These are phyloP conservation scores for Polydrusus cervinus DNA, from an alignment of 2,888 invertebrate genomes.

Conservation along the genomic window DNA sequence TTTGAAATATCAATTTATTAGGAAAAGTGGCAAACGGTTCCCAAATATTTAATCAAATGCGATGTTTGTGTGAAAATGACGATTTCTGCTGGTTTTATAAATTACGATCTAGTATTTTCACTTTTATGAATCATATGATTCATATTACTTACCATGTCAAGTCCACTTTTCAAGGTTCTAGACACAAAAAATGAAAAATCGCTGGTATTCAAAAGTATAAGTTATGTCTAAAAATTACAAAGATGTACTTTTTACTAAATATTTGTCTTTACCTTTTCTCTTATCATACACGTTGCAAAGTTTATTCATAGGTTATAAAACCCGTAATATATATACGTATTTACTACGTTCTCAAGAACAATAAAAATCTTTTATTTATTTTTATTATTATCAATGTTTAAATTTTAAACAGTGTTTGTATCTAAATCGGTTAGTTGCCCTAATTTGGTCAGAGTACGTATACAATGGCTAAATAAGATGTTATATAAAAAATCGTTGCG, in stretches of 20 bases:
- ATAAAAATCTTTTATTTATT: background rate
- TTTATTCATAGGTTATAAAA: conserved; percentile 8
- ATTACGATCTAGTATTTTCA: too few species aligned
- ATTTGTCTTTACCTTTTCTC: conserved; percentile 15
- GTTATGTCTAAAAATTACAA: background rate
- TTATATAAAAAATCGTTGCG: too few species aligned
- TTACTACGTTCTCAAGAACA: background rate
- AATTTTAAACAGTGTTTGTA: background rate
- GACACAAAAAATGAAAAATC: too few species aligned
- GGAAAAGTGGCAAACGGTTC: too few species aligned
- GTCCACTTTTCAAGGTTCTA: background rate
- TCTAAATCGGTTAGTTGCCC: background rate
- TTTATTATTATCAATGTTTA: conserved; percentile 10
- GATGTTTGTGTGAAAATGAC: too few species aligned
- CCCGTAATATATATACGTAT: background rate
- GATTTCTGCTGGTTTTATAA: too few species aligned
- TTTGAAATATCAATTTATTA: too few species aligned
- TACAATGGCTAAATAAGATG: too few species aligned
- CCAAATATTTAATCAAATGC: too few species aligned
- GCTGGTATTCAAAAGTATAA: background rate
- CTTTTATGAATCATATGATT: too few species aligned
- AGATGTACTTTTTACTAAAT: background rate
- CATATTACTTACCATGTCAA: too few species aligned
- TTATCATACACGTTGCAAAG: background rate
- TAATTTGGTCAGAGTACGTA: too few species aligned